Evolutionary conservation across 92 coral and sea anemone genomes (phyloP), one percentile per base, ranked within the genome.

Genomic region (Diadumene lineata): DNA sequence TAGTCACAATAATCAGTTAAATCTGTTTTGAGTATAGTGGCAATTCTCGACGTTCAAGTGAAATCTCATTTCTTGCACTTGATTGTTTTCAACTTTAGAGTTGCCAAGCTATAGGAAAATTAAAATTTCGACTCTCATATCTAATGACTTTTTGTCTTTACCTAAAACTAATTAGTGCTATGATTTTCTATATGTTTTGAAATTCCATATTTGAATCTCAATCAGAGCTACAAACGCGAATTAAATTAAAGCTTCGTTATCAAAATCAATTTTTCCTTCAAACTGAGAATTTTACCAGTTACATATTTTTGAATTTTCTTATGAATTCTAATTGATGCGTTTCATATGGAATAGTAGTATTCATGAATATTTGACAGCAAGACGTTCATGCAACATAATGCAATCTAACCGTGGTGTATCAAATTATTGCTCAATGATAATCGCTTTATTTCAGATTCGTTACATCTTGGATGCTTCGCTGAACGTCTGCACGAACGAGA

Each of bases 391-490:
- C 11, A 55, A 9, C 23, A 8, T 55, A 4, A n/a, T 55, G 13
- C 23, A 55, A 55, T 60, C 2, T 60, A 23, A 3, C 28, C 30
- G 1, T 60, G 11, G 31, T 60, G 23, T 21, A 18, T 60, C 31
- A 18, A 4, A 10, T 60, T 3, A 7, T 43, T 19, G 27, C 57
- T 38, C 25, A 11, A 19, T 26, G 21, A 48, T 50, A 25, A 50
- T 31, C 48, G 63, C 46, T 74, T 58, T 75, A 32, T 71, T 26
- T 63, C 60, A 94, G 98, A 84, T 78, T 79, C 75, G 26, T 64
- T 94, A 16, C 65, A 88, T 48, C 63, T 85, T 53, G 98, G 98
- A 1, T 94, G 98, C 66, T 91, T 61, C 30, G 32, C 78, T 50
- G 97, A 91, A 43, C 65, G 67, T 0, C 68, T 69, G 2, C 10